Evolutionary conservation across 2,113 vertebrate species (phyloP).

Genomic region (Xiphophorus couchianus): DNA sequence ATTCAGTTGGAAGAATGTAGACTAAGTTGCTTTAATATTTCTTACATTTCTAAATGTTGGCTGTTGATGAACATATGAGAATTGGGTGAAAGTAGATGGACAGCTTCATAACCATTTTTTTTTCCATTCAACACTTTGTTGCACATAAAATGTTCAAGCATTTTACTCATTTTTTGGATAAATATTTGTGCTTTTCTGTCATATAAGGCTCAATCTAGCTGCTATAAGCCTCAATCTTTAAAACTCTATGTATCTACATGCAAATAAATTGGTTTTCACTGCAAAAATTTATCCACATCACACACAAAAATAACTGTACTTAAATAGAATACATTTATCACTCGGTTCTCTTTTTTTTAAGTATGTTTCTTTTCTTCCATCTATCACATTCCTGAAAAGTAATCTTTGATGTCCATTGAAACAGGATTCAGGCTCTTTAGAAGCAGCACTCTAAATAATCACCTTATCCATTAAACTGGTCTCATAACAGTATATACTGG

Average conservation of each 20-base stretch:
- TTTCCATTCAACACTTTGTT: background rate
- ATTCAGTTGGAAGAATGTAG: no score
- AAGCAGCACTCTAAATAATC: slow-evolving; percentile 48
- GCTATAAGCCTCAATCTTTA: background rate
- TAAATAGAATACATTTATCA: background rate
- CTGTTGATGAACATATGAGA: background rate
- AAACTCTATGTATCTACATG: background rate
- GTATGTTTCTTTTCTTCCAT: background rate
- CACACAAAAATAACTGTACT: background rate
- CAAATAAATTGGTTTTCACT: background rate
- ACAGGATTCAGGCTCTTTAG: slow-evolving; percentile 20
- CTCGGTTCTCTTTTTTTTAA: background rate
- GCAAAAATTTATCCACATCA: background rate
- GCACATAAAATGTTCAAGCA: background rate
- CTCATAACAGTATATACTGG: slow-evolving; percentile 7
- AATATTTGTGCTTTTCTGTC: background rate
- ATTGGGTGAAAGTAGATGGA: background rate
- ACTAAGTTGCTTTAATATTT: background rate
- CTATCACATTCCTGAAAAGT: slow-evolving; percentile 10
- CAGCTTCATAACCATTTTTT: background rate
- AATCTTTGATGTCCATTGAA: slow-evolving; percentile 9
- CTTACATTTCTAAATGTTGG: background rate
- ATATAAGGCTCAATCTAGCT: background rate
- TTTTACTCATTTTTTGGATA: background rate
- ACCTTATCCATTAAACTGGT: slow-evolving; percentile 33